A percentile compares a stretch with the other conserved stretches of the same genome.
These are phyloP conservation scores for Sialis fuliginosa DNA, from an alignment of 2,888 invertebrate genomes.

Conservation along the genomic window DNA sequence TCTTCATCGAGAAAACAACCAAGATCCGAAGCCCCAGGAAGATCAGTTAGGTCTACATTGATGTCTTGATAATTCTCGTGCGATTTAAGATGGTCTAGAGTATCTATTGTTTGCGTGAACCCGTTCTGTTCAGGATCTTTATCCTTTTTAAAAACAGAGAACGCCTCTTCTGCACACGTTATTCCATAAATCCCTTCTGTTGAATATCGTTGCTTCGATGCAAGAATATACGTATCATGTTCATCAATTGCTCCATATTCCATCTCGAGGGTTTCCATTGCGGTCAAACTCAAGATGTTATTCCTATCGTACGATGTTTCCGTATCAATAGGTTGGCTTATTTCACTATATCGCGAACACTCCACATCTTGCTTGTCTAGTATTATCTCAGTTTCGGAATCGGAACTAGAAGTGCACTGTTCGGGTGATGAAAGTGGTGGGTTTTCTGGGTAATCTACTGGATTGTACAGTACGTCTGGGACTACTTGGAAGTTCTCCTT, in stretches of 20 bases:
- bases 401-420: conserved; percentile 2
- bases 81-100: conserved; percentile 19
- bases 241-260: neutral
- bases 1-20: conserved; percentile 32
- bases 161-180: neutral
- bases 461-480: conserved; percentile 7
- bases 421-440: conserved; percentile 6
- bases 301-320: neutral
- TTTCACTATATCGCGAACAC: neutral
- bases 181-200: neutral
- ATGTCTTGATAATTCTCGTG: conserved; percentile 22
- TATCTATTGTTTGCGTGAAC: conserved; percentile 9
- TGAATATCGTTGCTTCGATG: neutral
- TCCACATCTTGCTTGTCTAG: neutral
- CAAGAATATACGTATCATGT: neutral
- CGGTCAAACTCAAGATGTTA: neutral
- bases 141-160: neutral
- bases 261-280: conserved; percentile 4
- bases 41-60: conserved; percentile 22
- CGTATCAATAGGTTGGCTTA: neutral
- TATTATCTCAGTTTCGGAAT: conserved; percentile 4
- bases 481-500: conserved; percentile 10
- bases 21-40: conserved; percentile 28
- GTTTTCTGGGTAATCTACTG: conserved; percentile 4
- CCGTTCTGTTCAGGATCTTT: neutral